Base-by-base conservation (phyloP, 2,888 invertebrate species). In the Cheilosia variabilis region DNA sequence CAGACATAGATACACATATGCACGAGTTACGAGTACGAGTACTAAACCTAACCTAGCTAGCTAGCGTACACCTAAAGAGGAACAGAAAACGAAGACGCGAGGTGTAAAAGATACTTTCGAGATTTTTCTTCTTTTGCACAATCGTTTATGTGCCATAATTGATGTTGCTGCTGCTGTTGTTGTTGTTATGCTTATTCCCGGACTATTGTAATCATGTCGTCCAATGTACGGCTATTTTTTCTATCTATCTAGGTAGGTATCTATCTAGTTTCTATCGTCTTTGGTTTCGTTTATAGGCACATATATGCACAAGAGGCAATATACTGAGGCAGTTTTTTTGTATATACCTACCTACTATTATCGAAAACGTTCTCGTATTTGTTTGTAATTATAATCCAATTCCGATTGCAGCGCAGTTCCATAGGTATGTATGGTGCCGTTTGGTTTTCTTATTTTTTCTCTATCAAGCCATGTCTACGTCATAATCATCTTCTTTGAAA, bases 51-150 rank as follows among this genome's bases (percentile, higher is more conserved):
- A 19, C 75, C 66, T 53, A 66, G 15, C 43, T 37, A 34, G 17
- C 7, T 53, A 41, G 50, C 31, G 10, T 69, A 62, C 52, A 63
- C 53, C 57, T 47, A 50, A 17, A 68, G 72, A 69, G 45, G 58
- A 55, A 53, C 45, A 81, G 17, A 66, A 68, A 53, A 72, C 57
- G 76, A 71, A 19, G 63, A 58, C 17, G 73, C 63, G 76, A 80
- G 83, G 86, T 86, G 76, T 76, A 81, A 86, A 80, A 76, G 66
- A 80, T 81, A 86, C 86, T 86, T 86, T 86, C 72, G 72, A 81
- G 86, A 86, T 81, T 58, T 76, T 86, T 86, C 86, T 86, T 76
- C 86, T 76, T 50, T 72, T 86, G 86, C 76, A 86, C 81, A 86
- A 86, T 81, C 86, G 86, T 80, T 80, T 71, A 80, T 84, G 75